Evolutionary conservation across 2,888 invertebrate genomes (phyloP).

Genomic region (Epinotia brunnichana): DNA sequence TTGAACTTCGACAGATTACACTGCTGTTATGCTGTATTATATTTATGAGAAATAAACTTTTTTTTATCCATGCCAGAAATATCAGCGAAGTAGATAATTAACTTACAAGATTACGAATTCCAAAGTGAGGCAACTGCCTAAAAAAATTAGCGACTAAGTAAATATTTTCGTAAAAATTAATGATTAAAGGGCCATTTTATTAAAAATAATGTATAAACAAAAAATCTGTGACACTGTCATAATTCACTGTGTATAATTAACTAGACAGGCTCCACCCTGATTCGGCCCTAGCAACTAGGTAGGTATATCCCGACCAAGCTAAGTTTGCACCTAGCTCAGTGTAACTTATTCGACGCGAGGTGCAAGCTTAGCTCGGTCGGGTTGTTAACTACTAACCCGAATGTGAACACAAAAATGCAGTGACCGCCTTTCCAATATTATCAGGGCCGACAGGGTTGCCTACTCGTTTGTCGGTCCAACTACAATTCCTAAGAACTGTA

Average conservation of each 20-base stretch:
- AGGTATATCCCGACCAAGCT: too few species aligned
- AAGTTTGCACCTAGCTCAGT: too few species aligned
- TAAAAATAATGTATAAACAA: not conserved
- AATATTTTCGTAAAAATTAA: slow-evolving; percentile 9
- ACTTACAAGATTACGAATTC: slow-evolving; percentile 21
- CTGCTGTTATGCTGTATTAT: too few species aligned
- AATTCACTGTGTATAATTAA: not conserved
- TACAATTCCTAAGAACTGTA: not conserved
- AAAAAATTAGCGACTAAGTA: not conserved
- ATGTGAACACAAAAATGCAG: slow-evolving; percentile 30
- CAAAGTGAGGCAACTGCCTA: slow-evolving; percentile 19
- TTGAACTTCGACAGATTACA: too few species aligned
- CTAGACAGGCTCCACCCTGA: not conserved
- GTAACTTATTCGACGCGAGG: too few species aligned
- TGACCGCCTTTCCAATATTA: slow-evolving; percentile 45
- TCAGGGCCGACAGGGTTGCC: slow-evolving; percentile 41
- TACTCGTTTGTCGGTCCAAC: not conserved
- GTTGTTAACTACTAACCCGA: slow-evolving; percentile 10
- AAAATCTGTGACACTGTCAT: not conserved
- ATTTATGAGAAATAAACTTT: too few species aligned
- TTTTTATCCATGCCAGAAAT: not conserved
- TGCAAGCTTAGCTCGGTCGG: too few species aligned
- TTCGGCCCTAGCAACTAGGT: slow-evolving; percentile 8
- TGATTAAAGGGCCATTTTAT: slow-evolving; percentile 5
- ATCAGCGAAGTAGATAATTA: not conserved